Conservation (phyloP, 92 coral and sea anemone genomes). For the Scolanthus callimorphus region DNA sequence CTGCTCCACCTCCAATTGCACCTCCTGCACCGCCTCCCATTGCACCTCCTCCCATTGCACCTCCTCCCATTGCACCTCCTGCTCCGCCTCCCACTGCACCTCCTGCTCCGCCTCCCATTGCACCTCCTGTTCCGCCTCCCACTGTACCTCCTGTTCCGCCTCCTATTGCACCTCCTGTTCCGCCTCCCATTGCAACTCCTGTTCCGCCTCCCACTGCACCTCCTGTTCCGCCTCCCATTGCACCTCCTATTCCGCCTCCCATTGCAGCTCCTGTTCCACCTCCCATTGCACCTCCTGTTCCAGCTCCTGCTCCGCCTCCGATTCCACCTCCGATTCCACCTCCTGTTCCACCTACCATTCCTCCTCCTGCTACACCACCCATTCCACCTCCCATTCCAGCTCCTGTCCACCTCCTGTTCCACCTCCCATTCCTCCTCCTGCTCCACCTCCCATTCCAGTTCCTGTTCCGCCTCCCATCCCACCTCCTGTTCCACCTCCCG, state of each 20-base stretch:
- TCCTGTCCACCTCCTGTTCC: background rate
- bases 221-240: background rate
- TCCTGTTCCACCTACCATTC: constrained; percentile 3
- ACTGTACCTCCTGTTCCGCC: constrained; percentile 3
- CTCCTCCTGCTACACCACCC: constrained; percentile 2
- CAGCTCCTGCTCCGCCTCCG: constrained; percentile 16
- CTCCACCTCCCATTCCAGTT: background rate
- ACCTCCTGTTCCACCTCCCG: background rate
- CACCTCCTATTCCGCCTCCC: background rate
- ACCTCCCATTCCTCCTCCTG: constrained; percentile 1
- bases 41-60: constrained; percentile 5
- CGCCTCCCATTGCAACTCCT: constrained; percentile 3
- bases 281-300: background rate
- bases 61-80: constrained; percentile 4
- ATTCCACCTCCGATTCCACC: constrained; percentile 2
- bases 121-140: constrained; percentile 9
- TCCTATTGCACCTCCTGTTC: background rate
- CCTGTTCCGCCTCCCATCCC: background rate
- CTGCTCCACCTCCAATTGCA: constrained; percentile 6
- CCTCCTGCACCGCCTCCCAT: background rate
- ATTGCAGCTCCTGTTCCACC: background rate
- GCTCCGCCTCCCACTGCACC: constrained; percentile 8
- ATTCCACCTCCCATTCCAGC: constrained; percentile 8
- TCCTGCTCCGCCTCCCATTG: background rate
- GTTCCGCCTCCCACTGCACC: background rate